Base-by-base conservation (phyloP, 1,140 invertebrate species). In the Heliconius eleuchia region DNA sequence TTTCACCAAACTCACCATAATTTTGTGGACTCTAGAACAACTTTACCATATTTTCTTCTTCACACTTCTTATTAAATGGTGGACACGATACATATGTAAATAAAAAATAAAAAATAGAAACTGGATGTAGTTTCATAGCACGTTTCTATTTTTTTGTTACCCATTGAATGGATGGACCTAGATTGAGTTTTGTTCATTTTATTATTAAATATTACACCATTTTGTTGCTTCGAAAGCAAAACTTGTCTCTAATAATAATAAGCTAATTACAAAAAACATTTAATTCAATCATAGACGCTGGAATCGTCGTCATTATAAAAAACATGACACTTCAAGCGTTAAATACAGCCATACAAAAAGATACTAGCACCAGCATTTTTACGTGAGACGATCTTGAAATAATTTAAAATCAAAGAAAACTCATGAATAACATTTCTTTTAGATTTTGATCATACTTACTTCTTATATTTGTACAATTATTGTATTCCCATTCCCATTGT, bases 301-400 rank as follows among this genome's bases (percentile, higher is more conserved):
- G 23, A 66, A 27, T 66, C 60, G 60, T 30, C 13, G 27, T 27
- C 23, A 6, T 16, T 9, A 27, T 27, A 66, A 66, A 66, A 66
- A 66, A 66, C 60, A 66, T 66, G 60, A 30, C 27, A 66, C 60
- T 30, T 66, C 60, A 66, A 66, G 60, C 60, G 27, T 66, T 66
- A 66, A 66, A 66, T 66, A 66, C 60, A 66, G 60, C 27, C 3
- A 66, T 66, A 66, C 23, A 66, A 66, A 66, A 66, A 66, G 60
- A 66, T 30, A 30, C 27, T 16, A 30, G 27, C 27, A 66, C 9
- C 60, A 66, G 4, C 11, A 30, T 66, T 66, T 66, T 66, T 13
- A 66, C 30, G n/a, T 23, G n/a, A 23, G n/a, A 23, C 23, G 3
- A 23, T 57, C 42, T 57, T 57, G 19, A 57, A 57, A 23, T 57